These are phyloP conservation scores for Thecophora atra DNA, from an alignment of 2,888 invertebrate species.

Conservation along the genomic window DNA sequence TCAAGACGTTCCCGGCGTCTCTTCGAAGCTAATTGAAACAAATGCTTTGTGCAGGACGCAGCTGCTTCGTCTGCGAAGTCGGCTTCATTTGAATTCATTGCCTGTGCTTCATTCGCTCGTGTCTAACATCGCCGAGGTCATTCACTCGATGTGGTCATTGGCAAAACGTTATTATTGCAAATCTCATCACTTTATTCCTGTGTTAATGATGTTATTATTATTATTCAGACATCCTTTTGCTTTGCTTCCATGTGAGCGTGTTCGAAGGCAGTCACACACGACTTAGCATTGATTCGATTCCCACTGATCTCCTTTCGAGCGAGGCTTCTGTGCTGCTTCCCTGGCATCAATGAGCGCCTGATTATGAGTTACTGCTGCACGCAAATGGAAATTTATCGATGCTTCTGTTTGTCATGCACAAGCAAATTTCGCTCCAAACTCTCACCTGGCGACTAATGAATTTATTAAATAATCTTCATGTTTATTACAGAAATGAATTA, in stretches of 20 bases:
- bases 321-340: not conserved
- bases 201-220: no score
- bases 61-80: not conserved
- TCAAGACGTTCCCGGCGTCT: not conserved
- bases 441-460: not conserved
- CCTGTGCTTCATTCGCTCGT: not conserved
- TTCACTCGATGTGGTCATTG: no score
- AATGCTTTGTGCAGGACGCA: not conserved
- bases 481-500: not conserved
- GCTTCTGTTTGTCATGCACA: conserved; percentile 23
- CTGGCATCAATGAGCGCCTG: conserved; percentile 22
- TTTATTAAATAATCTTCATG: not conserved
- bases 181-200: no score
- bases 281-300: no score
- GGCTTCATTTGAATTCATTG: conserved; percentile 3
- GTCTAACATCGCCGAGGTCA: no score
- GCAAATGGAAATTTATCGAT: conserved; percentile 31
- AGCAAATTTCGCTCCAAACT: conserved; percentile 16
- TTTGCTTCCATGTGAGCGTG: no score
- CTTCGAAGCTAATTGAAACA: conserved; percentile 30
- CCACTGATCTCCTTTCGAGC: conserved; percentile 3
- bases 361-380: conserved; percentile 21
- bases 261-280: no score
- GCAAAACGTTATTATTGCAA: no score
- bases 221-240: no score